A percentile compares a stretch with the other conserved stretches of the same genome.
Evolutionary conservation across 2,113 vertebrate species (phyloP).

Genomic region (Pheucticus melanocephalus): DNA sequence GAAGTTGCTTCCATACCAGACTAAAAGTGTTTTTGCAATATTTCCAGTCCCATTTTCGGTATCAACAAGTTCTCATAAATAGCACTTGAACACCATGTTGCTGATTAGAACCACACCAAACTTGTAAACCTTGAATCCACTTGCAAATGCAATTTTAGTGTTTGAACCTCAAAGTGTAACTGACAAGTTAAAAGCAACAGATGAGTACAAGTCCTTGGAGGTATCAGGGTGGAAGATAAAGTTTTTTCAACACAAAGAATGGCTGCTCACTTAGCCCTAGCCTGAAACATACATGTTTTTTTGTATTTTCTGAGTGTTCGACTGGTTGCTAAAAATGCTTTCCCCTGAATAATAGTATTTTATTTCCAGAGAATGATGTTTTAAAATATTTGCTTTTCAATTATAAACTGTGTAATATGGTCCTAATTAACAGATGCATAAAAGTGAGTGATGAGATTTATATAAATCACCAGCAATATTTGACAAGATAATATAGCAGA

Average conservation of each 20-base stretch:
- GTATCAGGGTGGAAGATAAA: background rate
- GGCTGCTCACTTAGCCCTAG: background rate
- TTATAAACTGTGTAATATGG: background rate
- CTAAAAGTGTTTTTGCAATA: constrained; percentile 36
- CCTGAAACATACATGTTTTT: background rate
- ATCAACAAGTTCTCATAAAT: constrained; percentile 34
- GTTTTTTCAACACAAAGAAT: background rate
- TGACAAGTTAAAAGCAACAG: background rate
- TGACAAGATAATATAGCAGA: background rate
- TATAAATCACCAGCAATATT: background rate
- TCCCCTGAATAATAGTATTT: background rate
- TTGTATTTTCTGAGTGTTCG: background rate
- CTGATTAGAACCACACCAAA: constrained; percentile 5
- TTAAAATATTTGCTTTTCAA: background rate
- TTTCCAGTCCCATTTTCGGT: constrained; percentile 12
- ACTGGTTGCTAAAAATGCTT: background rate
- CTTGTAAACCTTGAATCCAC: background rate
- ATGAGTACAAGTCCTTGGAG: background rate
- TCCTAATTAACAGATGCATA: background rate
- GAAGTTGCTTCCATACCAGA: constrained; percentile 43
- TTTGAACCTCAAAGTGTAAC: background rate
- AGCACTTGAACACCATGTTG: background rate
- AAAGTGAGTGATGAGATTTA: background rate
- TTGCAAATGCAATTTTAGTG: accelerated
- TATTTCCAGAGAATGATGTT: background rate